phyloP scores from a whole-genome alignment of 2,888 invertebrate species.

The Alviniconcha strummeri region DNA sequence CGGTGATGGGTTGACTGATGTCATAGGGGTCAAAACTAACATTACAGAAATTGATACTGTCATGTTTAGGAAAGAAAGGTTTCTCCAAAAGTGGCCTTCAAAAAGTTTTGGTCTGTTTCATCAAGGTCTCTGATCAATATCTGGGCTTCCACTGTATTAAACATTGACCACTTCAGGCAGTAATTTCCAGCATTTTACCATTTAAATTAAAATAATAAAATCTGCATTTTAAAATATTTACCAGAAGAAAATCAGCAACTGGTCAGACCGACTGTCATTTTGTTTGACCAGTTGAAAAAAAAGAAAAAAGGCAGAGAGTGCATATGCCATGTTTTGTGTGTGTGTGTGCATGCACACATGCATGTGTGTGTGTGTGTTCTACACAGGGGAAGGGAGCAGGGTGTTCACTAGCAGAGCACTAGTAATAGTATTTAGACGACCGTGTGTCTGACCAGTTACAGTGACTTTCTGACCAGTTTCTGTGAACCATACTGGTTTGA shows the following conservation, averaged over 20 bases:
- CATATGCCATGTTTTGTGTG: neutral
- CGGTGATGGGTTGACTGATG: too few relatives aligned
- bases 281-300: neutral
- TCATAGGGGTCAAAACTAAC: too few relatives aligned
- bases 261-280: neutral
- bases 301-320: neutral
- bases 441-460: neutral
- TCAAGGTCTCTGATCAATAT: too few relatives aligned
- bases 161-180: neutral
- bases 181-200: neutral
- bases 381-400: too few relatives aligned
- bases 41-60: too few relatives aligned
- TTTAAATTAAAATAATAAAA: neutral
- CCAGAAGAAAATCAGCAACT: too few relatives aligned
- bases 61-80: too few relatives aligned
- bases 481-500: too few relatives aligned
- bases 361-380: neutral
- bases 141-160: too few relatives aligned
- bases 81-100: too few relatives aligned
- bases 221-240: neutral
- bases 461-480: too few relatives aligned
- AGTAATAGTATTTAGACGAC: neutral
- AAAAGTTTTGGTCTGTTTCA: too few relatives aligned
- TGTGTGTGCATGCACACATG: neutral
- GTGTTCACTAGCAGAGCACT: neutral